Base-by-base conservation (phyloP, 2,888 invertebrate species). In the Xestia c-nigrum region DNA sequence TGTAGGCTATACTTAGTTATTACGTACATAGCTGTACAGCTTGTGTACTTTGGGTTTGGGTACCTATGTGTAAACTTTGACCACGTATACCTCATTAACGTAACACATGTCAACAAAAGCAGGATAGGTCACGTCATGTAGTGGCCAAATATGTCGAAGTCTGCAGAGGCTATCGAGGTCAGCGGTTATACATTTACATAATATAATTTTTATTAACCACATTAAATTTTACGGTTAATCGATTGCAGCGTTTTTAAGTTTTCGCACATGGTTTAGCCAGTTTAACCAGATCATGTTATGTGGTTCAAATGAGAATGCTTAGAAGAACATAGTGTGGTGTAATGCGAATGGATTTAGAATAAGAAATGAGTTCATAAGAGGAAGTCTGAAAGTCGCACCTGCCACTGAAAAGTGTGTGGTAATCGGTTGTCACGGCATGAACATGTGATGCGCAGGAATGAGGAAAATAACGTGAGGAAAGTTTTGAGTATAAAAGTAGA, bases 21-120 rank as follows among this genome's bases (percentile, higher is more conserved):
- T 55, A 31, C 43, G 19, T 61, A 31, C 6, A 52, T 61, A 38
- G n/a, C 24, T 63, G n/a, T 24, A 43, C 14, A 55, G 10, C 21
- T 55, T 40, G 46, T 59, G 43, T 72, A 68, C 12, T 14, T 38
- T 38, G 9, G 19, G 59, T 74, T n/a, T n/a, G n/a, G n/a, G n/a
- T n/a, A n/a, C n/a, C n/a, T n/a, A 61, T 38, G 21, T 68, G 59
- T 66, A 78, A 69, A 73, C 61, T 67, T 72, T 59, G 71, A 65
- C 64, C 70, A 72, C 66, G 72, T 65, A 63, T 66, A 76, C 63
- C 61, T 78, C 66, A 85, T 87, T 85, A 80, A 64, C 64, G 72
- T 85, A 74, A 80, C 80, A 71, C 72, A 68, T 83, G 73, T 85
- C 52, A 64, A 81, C 66, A 76, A 71, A 78, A 74, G 69, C 72